Base-by-base conservation (phyloP, 1,140 invertebrate genomes). In the Apis mellifera region DNA sequence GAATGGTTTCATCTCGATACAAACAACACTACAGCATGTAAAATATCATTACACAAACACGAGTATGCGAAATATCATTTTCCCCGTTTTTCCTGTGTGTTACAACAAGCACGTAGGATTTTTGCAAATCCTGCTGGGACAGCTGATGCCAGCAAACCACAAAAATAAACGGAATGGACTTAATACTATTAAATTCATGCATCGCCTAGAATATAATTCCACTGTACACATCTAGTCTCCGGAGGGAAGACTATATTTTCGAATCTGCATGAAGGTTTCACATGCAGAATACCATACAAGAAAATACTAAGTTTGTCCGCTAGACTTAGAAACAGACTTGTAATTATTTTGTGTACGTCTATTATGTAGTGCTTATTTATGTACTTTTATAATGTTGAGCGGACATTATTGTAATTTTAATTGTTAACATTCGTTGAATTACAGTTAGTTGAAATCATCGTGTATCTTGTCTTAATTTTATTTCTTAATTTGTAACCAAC, bases 151-250 rank as follows among this genome's bases (percentile, higher is more conserved):
- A 7, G 77, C 66, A 26, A 26, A 60, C 21, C 57, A 9, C 66
- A n/a, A 26, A 78, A 52, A 26, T 57, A 69, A 78, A 21, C 12
- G 32, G 23, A 70, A 70, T 52, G 71, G 50, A 70, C 23, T 71
- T 78, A 62, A 71, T 48, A 50, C 48, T 23, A 70, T 71, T 78
- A 70, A 78, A 78, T 71, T 78, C 66, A 17, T 71, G 66, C 42
- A 71, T 50, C 66, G 66, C 32, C 12, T 13, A 48, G 13, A 62
- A 78, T 52, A 59, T 59, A 78, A 78, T 68, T 78, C 26, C 66
- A 50, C 2, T 9, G 66, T 32, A 12, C 60, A 4, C 52, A 42
- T 54, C 26, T 13, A 42, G 62, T 54, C 57, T 23, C 13, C 12
- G 0, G 4, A 23, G 26, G 9, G 13, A 52, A 8, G 23, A 19